Evolutionary conservation across 2,797 vertebrate species (phyloP), one percentile per base, ranked within the genome.

Genomic region (Valencia hispanica): DNA sequence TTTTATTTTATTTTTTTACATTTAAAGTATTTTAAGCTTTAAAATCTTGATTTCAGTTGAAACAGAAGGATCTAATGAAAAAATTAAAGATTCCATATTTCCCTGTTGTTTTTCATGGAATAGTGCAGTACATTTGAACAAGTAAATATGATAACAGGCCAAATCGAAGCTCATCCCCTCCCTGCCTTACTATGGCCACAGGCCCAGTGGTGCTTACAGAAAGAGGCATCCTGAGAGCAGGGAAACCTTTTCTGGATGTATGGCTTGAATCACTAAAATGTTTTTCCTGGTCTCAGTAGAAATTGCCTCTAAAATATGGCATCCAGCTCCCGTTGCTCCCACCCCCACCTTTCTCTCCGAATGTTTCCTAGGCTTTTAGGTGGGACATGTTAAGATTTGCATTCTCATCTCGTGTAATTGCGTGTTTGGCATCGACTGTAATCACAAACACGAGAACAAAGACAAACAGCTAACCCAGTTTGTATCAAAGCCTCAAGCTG

Each of bases 241-340:
- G 80, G 86, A 92, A 91, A 91, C 81, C 84, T 91, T 66, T 79
- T 83, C 74, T 90, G 82, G 69, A 85, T 87, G 79, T 89, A 87
- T 86, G 83, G 84, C 84, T 89, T 82, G 74, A 87, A 86, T 89
- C 87, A 86, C 78, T 79, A 81, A 71, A 87, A 80, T 87, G 79
- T 90, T 89, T 90, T 89, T 88, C 86, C 83, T 91, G 85, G 85
- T 76, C 74, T 77, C 27, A 7, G 75, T 74, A 68, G 85, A 78
- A 78, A 78, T 39, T 77, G 53, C 84, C 81, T 84, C 70, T 86
- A 87, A 87, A 90, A 86, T 83, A 87, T 78, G 82, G 84, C 81
- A 68, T 69, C 47, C 70, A 8, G 47, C 78, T 78, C 70, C 63
- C 4, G 4, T 70, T 68, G 57, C 86, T 84, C 82, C 72, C 73